Evolutionary conservation across 2,797 vertebrate species (phyloP).

Genomic region (Myotis daubentonii): DNA sequence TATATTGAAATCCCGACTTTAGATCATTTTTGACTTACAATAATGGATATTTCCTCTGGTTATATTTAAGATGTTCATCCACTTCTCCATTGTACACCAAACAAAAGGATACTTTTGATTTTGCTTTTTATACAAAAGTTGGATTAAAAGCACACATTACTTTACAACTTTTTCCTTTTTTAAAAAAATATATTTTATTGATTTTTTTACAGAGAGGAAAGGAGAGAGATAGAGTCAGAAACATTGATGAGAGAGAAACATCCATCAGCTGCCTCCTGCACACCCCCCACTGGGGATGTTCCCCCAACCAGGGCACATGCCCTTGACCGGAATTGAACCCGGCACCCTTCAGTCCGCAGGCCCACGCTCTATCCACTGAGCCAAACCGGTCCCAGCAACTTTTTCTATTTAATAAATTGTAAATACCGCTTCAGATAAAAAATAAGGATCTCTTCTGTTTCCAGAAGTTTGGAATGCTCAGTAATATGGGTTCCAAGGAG

Average conservation of each 20-base stretch:
- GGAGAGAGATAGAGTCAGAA: no score
- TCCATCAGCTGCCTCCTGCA: no score
- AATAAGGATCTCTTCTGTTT: background rate
- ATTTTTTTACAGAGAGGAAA: no score
- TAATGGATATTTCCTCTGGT: background rate
- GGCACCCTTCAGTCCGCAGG: no score
- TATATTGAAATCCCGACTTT: background rate
- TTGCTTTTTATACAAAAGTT: background rate
- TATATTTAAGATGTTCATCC: background rate
- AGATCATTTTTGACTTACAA: background rate
- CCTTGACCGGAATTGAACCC: no score
- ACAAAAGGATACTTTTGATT: background rate
- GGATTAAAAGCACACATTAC: background rate
- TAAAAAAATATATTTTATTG: no score
- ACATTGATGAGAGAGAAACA: no score
- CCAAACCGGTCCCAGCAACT: no score
- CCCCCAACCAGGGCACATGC: no score
- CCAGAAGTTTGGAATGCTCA: background rate
- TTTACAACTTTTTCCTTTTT: conserved; percentile 16
- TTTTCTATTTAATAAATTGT: conserved; percentile 2
- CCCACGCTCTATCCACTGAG: no score
- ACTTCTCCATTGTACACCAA: background rate
- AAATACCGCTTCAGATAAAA: background rate
- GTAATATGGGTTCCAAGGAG: background rate
- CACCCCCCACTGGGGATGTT: no score